Evolutionary conservation across 2,797 vertebrate species (phyloP).

Genomic region (Chiroxiphia lanceolata): DNA sequence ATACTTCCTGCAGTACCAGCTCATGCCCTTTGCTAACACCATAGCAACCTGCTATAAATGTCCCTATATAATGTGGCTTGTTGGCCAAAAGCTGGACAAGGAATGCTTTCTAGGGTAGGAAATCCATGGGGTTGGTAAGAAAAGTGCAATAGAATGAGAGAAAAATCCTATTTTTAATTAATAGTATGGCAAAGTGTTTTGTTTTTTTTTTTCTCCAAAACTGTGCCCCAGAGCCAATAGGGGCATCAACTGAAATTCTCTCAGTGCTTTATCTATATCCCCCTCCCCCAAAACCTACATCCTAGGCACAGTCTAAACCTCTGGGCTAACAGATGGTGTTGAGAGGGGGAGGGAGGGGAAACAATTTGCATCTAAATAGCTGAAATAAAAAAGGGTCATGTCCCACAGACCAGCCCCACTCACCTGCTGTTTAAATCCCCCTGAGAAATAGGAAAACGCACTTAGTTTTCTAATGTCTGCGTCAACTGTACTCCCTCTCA

Average conservation of each 20-base stretch:
- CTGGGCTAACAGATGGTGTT: slow-evolving; percentile 75
- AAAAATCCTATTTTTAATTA: not conserved
- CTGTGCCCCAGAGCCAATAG: not conserved
- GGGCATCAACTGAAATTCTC: not conserved
- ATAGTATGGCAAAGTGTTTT: not conserved
- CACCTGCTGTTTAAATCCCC: slow-evolving; percentile 74
- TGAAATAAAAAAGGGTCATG: slow-evolving; percentile 43
- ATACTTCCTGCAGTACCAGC: not conserved
- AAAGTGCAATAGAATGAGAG: not conserved
- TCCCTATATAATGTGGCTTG: not conserved
- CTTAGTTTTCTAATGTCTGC: not conserved
- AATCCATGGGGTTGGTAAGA: not conserved
- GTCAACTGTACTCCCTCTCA: not conserved
- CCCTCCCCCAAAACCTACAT: slow-evolving; percentile 12
- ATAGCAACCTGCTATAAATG: not conserved
- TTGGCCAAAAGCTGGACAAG: not conserved
- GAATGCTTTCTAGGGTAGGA: not conserved
- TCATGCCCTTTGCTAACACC: not conserved
- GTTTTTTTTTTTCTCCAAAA: not conserved
- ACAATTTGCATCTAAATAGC: slow-evolving; percentile 78
- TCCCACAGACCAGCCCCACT: slow-evolving; percentile 40
- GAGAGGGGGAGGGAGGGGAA: slow-evolving; percentile 28
- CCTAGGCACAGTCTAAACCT: slow-evolving; percentile 6
- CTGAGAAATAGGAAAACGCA: not conserved
- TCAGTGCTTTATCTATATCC: not conserved